A percentile compares a stretch with the other conserved stretches of the same genome.
Evolutionary conservation across 2,113 vertebrate genomes (phyloP).

Genomic region (Phylloscopus trochilus): DNA sequence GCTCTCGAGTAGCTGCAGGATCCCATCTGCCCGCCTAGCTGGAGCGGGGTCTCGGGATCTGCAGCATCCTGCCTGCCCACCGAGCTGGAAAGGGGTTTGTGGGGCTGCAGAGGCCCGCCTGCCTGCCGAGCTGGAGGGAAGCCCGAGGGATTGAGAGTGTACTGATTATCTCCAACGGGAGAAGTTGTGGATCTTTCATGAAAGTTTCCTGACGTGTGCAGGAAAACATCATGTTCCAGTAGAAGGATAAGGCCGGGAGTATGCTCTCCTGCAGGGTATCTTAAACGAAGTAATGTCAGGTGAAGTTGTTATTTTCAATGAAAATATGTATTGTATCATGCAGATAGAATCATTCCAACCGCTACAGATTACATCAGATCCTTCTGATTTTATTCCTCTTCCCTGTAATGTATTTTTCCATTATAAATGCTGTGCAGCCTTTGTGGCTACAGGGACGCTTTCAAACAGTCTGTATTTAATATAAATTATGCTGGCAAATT

Average conservation of each 20-base stretch:
- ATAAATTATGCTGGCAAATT: background rate
- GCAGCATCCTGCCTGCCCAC: background rate
- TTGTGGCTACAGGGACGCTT: background rate
- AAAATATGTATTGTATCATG: background rate
- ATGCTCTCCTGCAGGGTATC: background rate
- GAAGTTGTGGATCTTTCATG: background rate
- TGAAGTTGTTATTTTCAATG: background rate
- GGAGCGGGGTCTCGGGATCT: background rate
- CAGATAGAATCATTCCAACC: too few species aligned
- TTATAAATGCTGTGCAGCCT: background rate
- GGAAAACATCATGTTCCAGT: background rate
- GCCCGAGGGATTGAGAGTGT: background rate
- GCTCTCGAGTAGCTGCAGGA: background rate
- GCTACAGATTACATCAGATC: background rate
- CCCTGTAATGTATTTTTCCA: background rate
- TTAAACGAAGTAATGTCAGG: background rate
- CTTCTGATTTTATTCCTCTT: background rate
- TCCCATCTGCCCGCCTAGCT: background rate
- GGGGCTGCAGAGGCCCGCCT: background rate
- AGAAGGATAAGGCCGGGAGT: background rate
- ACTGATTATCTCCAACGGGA: background rate
- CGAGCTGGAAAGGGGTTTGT: background rate
- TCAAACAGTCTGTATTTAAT: background rate
- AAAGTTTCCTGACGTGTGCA: background rate
- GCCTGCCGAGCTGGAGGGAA: background rate